Evolutionary conservation across 2,113 vertebrate genomes (phyloP).

Genomic region (Chloropsis cyanopogon): DNA sequence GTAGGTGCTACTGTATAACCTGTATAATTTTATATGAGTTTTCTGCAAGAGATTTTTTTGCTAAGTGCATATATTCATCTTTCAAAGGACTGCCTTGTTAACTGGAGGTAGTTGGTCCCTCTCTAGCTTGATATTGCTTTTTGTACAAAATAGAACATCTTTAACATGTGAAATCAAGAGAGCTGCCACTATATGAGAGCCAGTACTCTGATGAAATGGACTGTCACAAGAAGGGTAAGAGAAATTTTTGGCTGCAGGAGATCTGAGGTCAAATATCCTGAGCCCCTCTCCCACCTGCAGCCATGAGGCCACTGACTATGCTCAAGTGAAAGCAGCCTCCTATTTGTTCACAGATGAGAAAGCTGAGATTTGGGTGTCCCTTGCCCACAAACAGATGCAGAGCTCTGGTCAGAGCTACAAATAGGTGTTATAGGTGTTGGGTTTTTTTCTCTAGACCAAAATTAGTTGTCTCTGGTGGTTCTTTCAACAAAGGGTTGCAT

Average conservation of each 20-base stretch:
- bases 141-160: background rate
- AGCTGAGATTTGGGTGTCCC: background rate
- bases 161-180: background rate
- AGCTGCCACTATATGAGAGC: background rate
- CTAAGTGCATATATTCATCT: background rate
- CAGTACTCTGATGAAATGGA: background rate
- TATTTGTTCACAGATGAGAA: background rate
- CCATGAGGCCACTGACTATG: rapidly evolving
- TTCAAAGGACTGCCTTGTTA: background rate
- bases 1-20: background rate
- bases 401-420: background rate
- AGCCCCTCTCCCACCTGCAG: background rate
- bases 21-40: background rate
- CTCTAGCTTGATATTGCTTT: background rate
- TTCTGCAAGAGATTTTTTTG: background rate
- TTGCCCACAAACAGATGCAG: background rate
- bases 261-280: background rate
- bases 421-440: rapidly evolving
- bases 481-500: background rate
- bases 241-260: background rate
- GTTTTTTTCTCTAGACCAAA: background rate
- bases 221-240: background rate
- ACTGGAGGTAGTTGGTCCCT: background rate
- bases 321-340: background rate
- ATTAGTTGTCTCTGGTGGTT: background rate